These are phyloP conservation scores for Pherbina coryleti DNA, from an alignment of 2,888 invertebrate species.

Conservation along the genomic window DNA sequence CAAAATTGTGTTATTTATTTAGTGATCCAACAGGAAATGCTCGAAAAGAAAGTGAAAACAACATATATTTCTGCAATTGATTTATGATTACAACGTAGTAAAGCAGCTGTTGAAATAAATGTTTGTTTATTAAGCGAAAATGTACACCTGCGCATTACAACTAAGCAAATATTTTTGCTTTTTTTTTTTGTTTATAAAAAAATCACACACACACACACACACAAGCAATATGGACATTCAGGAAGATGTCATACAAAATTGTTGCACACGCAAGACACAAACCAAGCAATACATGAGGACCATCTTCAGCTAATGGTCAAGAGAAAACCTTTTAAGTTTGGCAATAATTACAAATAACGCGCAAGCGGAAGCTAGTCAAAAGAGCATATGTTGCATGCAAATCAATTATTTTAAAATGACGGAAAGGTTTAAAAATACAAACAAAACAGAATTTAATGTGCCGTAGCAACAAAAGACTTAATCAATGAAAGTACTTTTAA, in stretches of 20 bases:
- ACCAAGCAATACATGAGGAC: background rate
- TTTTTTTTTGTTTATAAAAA: background rate
- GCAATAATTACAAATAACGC: background rate
- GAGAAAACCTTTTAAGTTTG: too few relatives aligned
- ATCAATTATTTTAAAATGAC: background rate
- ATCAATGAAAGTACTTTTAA: background rate
- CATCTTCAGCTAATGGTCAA: background rate
- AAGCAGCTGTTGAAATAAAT: too few relatives aligned
- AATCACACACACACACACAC: background rate
- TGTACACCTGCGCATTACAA: slow-evolving; percentile 20
- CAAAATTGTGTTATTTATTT: too few relatives aligned
- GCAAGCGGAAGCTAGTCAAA: background rate
- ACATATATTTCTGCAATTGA: too few relatives aligned
- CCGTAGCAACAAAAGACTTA: background rate
- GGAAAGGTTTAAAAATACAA: background rate
- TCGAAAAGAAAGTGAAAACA: too few relatives aligned
- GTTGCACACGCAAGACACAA: background rate
- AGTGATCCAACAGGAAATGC: too few relatives aligned
- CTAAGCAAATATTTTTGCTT: background rate
- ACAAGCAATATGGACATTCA: background rate
- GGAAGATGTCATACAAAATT: background rate
- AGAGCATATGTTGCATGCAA: background rate
- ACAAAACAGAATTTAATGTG: background rate
- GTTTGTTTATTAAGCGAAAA: background rate
- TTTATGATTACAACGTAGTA: too few relatives aligned